Conservation (phyloP, 2,113 vertebrate species). For the Phaethon lepturus region DNA sequence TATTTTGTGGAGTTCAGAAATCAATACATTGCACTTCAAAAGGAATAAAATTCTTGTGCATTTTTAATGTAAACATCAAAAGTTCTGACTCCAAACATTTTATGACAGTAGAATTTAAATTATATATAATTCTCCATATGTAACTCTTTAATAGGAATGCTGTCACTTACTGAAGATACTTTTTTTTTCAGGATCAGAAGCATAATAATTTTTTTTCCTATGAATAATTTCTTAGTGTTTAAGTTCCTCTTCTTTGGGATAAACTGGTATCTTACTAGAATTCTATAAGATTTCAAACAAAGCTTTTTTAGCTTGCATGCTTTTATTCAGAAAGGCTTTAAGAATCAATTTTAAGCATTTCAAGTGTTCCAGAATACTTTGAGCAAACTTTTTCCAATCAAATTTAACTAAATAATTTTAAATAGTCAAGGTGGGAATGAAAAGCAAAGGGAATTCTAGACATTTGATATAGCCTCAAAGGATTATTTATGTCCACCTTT, state of each 20-base stretch:
- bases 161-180: not conserved
- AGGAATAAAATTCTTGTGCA: not conserved
- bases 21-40: not conserved
- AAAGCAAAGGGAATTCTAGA: not conserved
- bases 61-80: not conserved
- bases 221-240: not conserved
- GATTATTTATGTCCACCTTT: not conserved
- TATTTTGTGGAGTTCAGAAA: not conserved
- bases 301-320: not conserved
- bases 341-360: not conserved
- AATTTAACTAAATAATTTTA: not conserved
- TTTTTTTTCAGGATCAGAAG: not conserved
- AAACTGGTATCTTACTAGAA: not conserved
- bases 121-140: not conserved
- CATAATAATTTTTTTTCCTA: not conserved
- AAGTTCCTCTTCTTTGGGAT: not conserved
- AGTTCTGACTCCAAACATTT: not conserved
- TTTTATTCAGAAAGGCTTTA: not conserved
- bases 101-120: not conserved
- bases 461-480: not conserved
- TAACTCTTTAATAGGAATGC: not conserved
- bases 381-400: not conserved
- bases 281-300: not conserved
- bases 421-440: not conserved
- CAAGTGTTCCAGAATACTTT: not conserved